Percentiles rank a stretch among this genome's conserved stretches.
Conservation (phyloP, 2,113 vertebrate species). For the Oncorhynchus tshawytscha region DNA sequence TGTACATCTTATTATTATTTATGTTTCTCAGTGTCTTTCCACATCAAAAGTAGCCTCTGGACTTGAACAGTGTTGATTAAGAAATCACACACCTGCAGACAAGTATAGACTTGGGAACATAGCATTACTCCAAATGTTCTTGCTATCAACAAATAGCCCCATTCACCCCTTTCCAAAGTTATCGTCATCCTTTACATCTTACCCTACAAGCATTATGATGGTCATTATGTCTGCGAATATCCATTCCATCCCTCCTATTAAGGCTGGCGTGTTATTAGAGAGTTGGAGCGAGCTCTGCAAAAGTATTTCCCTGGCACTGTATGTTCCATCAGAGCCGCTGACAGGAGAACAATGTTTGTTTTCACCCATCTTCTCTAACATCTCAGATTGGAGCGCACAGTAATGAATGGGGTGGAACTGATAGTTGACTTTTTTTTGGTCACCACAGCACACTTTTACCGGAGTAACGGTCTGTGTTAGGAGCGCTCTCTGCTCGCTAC, state of each 20-base stretch:
- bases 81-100: not conserved
- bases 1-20: not conserved
- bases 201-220: conserved; percentile 3
- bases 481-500: conserved; percentile 35
- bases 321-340: conserved; percentile 49
- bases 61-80: not conserved
- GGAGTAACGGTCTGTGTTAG: conserved; percentile 69
- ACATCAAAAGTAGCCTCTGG: not conserved
- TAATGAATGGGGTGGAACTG: conserved; percentile 63
- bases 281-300: conserved; percentile 38
- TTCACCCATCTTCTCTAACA: conserved; percentile 53
- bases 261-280: not conserved
- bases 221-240: too few relatives aligned
- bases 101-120: not conserved
- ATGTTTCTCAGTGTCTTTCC: not conserved
- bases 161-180: conserved; percentile 22
- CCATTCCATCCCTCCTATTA: too few relatives aligned
- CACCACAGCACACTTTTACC: conserved; percentile 60
- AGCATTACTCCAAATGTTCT: not conserved
- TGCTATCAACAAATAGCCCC: not conserved
- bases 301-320: conserved; percentile 28
- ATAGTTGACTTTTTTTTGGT: conserved; percentile 26
- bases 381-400: conserved; percentile 61
- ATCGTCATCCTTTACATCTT: conserved; percentile 4
- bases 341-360: conserved; percentile 62